Base-by-base conservation (phyloP, 2,888 invertebrate genomes). In the Leucoptera coffeella region DNA sequence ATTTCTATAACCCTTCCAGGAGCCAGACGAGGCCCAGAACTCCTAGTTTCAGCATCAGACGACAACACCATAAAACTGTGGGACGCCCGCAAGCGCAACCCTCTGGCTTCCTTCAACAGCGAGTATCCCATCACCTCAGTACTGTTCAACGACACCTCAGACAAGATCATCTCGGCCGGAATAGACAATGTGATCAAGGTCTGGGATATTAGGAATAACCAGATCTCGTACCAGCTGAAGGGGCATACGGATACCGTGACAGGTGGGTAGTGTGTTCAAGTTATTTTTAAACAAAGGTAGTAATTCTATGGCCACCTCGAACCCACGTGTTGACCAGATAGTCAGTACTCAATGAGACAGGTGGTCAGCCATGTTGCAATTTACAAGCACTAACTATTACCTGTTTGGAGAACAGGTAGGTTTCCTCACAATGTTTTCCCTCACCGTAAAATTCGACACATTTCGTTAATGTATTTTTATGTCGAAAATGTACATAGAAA, bases 211-310 rank as follows among this genome's bases (percentile, higher is more conserved):
- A 74, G 97, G 28, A 93, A 90, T 49, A 87, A 86, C 47, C 85
- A 86, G 30, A 62, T 92, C 25, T 56, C 89, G 0, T 91, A 91
- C 47, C 80, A 79, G 36, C 74, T 99, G 45, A 80, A 85, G 38
- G 99, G 99, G 0, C 99, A 99, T 43, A 84, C 88, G 0, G 99
- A 99, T 46, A 93, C 96, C 0, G 78, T 99, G 4, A 99, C 99
- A 5, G 94, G 72, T 71, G 30, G 38, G 30, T 31, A 12, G 12
- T 8, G 12, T 13, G 11, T 23, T 11, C 13, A 25, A 17, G 6
- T 17, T 7, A 13, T 27, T 10, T 17, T 17, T 17, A 17, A 17
- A 17, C 9, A 17, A 17, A 17, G 6, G 9, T 6, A 7, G 17
- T 17, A 17, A n/a, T n/a, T n/a, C n/a, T n/a, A n/a, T n/a, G n/a